A percentile compares a stretch with the other conserved stretches of the same genome.
These are phyloP conservation scores for Bungarus multicinctus DNA, from an alignment of 2,113 vertebrate species.

Conservation along the genomic window DNA sequence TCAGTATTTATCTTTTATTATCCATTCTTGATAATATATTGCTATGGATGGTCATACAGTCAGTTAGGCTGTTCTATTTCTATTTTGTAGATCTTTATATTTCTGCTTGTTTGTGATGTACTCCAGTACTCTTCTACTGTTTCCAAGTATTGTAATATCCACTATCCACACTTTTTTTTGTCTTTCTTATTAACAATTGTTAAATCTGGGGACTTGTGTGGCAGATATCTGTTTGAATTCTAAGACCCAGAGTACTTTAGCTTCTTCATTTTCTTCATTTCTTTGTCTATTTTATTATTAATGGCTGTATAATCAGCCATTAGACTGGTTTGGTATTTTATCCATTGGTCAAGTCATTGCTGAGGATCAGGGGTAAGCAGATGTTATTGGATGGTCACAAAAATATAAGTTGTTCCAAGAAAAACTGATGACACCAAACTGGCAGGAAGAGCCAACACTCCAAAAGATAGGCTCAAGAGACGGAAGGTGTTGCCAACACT, in stretches of 20 bases:
- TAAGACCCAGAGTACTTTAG: neutral
- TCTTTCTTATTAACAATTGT: neutral
- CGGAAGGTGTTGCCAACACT: neutral
- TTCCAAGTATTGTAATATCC: neutral
- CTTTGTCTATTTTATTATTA: neutral
- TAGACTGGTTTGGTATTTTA: neutral
- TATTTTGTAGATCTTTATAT: neutral
- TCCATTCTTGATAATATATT: neutral
- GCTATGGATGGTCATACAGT: neutral
- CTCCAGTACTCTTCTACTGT: neutral
- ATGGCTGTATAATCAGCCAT: neutral
- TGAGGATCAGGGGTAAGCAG: neutral
- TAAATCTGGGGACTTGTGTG: neutral
- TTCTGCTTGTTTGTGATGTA: neutral
- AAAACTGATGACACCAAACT: neutral
- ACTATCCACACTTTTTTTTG: neutral
- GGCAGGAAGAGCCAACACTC: neutral
- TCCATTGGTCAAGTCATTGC: neutral
- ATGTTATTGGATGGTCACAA: neutral
- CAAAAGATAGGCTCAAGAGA: neutral
- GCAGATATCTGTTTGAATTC: neutral
- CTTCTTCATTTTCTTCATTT: neutral
- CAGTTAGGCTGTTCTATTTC: neutral
- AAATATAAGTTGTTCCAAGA: neutral
- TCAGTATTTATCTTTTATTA: neutral